These are phyloP conservation scores for Scolopax rusticola DNA, from an alignment of 2,797 vertebrate genomes.

Conservation along the genomic window DNA sequence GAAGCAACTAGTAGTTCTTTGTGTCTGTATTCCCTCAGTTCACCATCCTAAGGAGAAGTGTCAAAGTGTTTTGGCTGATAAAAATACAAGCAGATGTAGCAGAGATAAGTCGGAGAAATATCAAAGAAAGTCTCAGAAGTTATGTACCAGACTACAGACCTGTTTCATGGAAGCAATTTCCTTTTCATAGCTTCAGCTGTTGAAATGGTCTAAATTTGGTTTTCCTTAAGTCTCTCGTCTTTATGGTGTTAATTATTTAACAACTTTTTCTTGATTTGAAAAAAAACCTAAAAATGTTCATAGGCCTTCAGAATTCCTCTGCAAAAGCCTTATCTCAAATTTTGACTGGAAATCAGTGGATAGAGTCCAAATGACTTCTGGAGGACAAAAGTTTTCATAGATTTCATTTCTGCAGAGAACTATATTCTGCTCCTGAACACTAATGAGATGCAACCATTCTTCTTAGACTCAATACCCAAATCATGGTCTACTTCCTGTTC, in stretches of 20 bases:
- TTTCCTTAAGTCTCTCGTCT: not conserved
- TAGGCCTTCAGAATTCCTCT: not conserved
- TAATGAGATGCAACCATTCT: not conserved
- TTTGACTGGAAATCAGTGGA: not conserved
- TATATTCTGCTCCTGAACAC: not conserved
- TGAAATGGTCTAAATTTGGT: not conserved
- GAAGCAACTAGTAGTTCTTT: not conserved
- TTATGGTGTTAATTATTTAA: not conserved
- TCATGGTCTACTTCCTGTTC: not conserved
- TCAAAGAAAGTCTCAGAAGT: not conserved
- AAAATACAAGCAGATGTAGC: slow-evolving; percentile 8
- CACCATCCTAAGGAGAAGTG: not conserved
- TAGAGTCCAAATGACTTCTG: not conserved
- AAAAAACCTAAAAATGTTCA: not conserved
- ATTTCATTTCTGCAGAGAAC: not conserved
- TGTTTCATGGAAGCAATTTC: not conserved
- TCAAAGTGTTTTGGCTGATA: not conserved
- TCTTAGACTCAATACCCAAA: not conserved
- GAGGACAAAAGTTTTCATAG: not conserved
- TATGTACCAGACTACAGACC: not conserved
- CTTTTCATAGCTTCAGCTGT: not conserved
- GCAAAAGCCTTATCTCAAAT: not conserved
- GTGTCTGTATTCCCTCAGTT: not conserved
- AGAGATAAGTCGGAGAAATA: not conserved
- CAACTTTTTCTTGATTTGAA: not conserved